These are phyloP conservation scores for Nemopilema nomurai DNA, from an alignment of 30 jellyfish, hydroid and myxozoan genomes.

Conservation along the genomic window DNA sequence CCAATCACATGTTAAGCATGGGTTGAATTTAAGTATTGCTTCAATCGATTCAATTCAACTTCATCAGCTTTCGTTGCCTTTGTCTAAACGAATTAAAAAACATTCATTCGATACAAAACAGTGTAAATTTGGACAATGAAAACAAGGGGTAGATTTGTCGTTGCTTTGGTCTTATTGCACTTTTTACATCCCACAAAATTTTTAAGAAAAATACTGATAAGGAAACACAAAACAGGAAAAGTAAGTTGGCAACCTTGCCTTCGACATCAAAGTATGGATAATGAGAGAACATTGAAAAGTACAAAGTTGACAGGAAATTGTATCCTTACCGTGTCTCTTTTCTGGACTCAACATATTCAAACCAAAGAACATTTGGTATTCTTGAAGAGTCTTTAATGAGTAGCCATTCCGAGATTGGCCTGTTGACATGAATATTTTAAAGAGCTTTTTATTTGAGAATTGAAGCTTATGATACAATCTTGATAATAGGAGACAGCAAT, in stretches of 20 bases:
- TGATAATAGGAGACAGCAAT: too few relatives aligned
- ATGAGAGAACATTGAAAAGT: too few relatives aligned
- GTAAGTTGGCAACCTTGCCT: too few relatives aligned
- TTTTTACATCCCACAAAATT: too few relatives aligned
- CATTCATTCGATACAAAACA: background rate
- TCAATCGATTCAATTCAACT: constrained; percentile 19
- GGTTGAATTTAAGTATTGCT: background rate
- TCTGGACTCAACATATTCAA: constrained; percentile 92
- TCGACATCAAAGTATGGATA: too few relatives aligned
- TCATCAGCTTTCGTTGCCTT: constrained; percentile 59
- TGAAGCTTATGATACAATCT: too few relatives aligned
- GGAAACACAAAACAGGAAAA: too few relatives aligned
- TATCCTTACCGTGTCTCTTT: constrained; percentile 97
- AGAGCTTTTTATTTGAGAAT: too few relatives aligned
- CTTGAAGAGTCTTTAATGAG: constrained; percentile 86
- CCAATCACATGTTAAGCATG: background rate
- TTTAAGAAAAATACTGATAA: too few relatives aligned
- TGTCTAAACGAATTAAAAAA: constrained; percentile 23
- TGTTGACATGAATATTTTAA: too few relatives aligned
- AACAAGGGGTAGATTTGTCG: background rate
- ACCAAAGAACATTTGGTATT: constrained; percentile 95
- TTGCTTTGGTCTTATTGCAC: too few relatives aligned
- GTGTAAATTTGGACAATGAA: background rate
- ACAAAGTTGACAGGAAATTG: too few relatives aligned
- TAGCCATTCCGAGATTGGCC: constrained; percentile 83